Conservation (phyloP, 2,888 invertebrate genomes). For the Synanthedon myopaeformis region DNA sequence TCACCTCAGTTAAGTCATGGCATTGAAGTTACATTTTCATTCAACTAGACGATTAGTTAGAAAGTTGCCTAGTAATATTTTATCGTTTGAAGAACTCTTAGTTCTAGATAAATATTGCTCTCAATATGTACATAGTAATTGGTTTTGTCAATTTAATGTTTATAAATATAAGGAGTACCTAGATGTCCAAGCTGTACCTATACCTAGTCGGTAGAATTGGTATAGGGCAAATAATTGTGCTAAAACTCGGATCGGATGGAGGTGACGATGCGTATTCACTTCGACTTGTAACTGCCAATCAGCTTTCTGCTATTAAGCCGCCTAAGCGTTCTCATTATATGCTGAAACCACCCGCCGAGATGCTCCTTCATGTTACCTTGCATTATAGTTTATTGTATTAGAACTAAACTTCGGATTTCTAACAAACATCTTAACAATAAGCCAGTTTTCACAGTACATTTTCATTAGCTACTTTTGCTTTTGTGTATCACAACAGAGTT, state of each 20-base stretch:
- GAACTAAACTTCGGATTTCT: too few relatives aligned
- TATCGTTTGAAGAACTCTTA: slow-evolving; percentile 11
- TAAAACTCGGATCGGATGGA: slow-evolving; percentile 13
- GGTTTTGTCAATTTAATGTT: not conserved
- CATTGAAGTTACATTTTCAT: slow-evolving; percentile 22
- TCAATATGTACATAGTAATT: slow-evolving; percentile 5
- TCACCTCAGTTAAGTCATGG: slow-evolving; percentile 15
- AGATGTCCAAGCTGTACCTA: slow-evolving; percentile 4
- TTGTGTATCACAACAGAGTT: too few relatives aligned
- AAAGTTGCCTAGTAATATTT: slow-evolving; percentile 17
- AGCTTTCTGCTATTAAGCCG: slow-evolving; percentile 37
- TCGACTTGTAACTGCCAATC: slow-evolving; percentile 35
- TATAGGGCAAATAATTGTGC: slow-evolving; percentile 30
- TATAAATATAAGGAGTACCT: not conserved
- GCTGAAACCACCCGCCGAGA: slow-evolving; percentile 26
- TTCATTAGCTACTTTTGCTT: too few relatives aligned
- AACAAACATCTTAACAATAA: too few relatives aligned
- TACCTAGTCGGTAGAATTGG: slow-evolving; percentile 20
- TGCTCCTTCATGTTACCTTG: slow-evolving; percentile 13
- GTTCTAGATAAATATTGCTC: not conserved
- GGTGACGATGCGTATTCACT: slow-evolving; percentile 27
- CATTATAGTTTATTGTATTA: not conserved
- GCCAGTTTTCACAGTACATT: too few relatives aligned
- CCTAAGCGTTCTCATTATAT: slow-evolving; percentile 51
- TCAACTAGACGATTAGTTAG: slow-evolving; percentile 15